phyloP scores from a whole-genome alignment of 2,797 vertebrate species.

The Pantherophis alleghaniensis region DNA sequence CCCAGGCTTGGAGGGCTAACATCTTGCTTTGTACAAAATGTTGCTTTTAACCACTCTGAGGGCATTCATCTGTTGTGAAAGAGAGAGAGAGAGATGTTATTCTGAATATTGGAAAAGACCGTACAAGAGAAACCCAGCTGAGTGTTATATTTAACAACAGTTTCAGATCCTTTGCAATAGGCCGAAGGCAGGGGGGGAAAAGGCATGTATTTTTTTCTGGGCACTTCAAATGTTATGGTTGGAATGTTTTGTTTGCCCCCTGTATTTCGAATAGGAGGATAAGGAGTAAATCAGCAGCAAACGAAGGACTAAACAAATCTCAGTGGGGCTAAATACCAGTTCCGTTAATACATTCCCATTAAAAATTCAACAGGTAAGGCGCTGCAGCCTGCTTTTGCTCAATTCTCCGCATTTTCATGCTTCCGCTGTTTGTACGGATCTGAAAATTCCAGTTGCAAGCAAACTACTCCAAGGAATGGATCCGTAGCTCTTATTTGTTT shows the following conservation, averaged over 20 bases:
- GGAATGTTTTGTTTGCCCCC: not conserved
- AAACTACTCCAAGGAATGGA: not conserved
- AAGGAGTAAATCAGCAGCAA: not conserved
- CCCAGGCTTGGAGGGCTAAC: constrained; percentile 48
- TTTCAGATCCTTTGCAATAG: constrained; percentile 22
- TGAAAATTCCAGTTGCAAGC: not conserved
- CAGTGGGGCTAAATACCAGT: not conserved
- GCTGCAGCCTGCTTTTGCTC: not conserved
- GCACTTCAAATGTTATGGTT: not conserved
- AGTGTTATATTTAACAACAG: constrained; percentile 56
- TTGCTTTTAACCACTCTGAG: constrained; percentile 52
- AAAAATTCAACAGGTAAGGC: not conserved
- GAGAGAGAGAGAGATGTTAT: constrained; percentile 48
- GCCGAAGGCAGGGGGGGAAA: not conserved
- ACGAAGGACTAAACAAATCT: not conserved
- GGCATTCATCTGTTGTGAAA: constrained; percentile 63
- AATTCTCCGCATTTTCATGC: not conserved
- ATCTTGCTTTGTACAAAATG: constrained; percentile 45
- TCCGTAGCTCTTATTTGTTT: not conserved
- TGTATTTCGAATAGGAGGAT: not conserved
- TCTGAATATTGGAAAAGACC: constrained; percentile 36
- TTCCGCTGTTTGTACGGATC: not conserved
- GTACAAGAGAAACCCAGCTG: constrained; percentile 47
- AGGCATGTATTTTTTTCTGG: not conserved
- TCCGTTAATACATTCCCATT: not conserved